These are phyloP conservation scores for Eristalis tenax DNA, from an alignment of 2,888 invertebrate genomes.

Conservation along the genomic window DNA sequence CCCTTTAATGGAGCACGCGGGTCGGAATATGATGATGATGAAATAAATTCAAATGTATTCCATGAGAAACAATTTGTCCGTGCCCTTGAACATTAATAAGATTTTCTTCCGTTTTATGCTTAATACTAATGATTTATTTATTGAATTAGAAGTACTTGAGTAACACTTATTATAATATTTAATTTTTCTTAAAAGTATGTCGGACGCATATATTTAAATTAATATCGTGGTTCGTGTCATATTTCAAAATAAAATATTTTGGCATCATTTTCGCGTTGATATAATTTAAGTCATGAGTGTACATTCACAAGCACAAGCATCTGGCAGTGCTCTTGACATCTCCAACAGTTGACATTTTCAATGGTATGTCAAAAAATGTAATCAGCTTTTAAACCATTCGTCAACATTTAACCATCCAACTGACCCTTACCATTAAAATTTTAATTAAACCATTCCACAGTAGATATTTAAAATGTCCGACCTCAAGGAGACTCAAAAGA, in stretches of 20 bases:
- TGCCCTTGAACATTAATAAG: too few species aligned
- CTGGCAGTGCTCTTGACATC: not conserved
- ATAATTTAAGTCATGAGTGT: not conserved
- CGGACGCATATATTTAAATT: too few species aligned
- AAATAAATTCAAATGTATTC: too few species aligned
- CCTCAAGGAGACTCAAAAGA: conserved; percentile 37
- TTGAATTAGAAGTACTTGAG: too few species aligned
- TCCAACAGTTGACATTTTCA: not conserved
- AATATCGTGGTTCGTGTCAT: too few species aligned
- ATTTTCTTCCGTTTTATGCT: too few species aligned
- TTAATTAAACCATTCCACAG: not conserved
- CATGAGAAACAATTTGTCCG: too few species aligned
- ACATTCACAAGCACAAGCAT: not conserved
- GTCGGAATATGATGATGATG: too few species aligned
- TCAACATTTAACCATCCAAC: not conserved
- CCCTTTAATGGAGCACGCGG: too few species aligned
- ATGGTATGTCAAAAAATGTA: not conserved
- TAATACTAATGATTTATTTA: too few species aligned
- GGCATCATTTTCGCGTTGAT: not conserved
- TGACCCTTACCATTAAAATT: not conserved
- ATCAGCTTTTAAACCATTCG: not conserved
- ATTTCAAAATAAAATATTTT: not conserved
- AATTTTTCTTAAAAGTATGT: too few species aligned
- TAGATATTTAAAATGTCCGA: conserved; percentile 46
- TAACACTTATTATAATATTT: too few species aligned